Base-by-base conservation (phyloP, 2,888 invertebrate species). In the Sphaerophoria rueppellii region DNA sequence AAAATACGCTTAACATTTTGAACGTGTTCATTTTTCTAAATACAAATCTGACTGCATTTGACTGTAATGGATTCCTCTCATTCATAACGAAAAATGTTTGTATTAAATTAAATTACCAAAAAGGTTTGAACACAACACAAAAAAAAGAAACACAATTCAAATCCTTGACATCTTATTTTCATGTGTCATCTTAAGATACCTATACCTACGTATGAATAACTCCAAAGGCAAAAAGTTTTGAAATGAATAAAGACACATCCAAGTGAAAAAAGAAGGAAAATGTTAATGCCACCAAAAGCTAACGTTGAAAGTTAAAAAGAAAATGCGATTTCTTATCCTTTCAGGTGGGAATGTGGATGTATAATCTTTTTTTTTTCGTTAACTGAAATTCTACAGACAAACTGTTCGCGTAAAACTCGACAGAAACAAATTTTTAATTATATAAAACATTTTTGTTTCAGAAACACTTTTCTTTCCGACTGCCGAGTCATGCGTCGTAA, bases 51-150 rank as follows among this genome's bases (percentile, higher is more conserved):
- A 54, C 35, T 61, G 40, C 46, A 52, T 43, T 50, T 14, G 11
- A 16, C 72, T 82, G 78, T 78, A 78, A 78, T 82, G 82, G 82
- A 63, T 82, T 82, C 72, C 37, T 69, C 46, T 82, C 50, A 82
- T 82, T 69, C 32, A 69, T 63, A 60, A 24, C 40, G 69, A 61
- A 6, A 52, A 57, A 35, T 43, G 43, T 69, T 60, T 61, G n/a
- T 55, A 14, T 24, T 63, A 75, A 75, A 72, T 72, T 72, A 67
- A 77, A 72, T 65, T 65, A 37, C 48, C 34, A 3, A 71, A 43
- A 35, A 37, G 24, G 24, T 24, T 24, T 24, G 24, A 24, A 70
- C 40, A 70, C 61, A 70, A 60, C 63, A 37, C 6, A 60, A 35
- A 34, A 32, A 34, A 48, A 58, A 67, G 50, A 52, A 54, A 43